These are phyloP conservation scores for Lepidochrysops patricia DNA, from an alignment of 2,888 invertebrate genomes.

Conservation along the genomic window DNA sequence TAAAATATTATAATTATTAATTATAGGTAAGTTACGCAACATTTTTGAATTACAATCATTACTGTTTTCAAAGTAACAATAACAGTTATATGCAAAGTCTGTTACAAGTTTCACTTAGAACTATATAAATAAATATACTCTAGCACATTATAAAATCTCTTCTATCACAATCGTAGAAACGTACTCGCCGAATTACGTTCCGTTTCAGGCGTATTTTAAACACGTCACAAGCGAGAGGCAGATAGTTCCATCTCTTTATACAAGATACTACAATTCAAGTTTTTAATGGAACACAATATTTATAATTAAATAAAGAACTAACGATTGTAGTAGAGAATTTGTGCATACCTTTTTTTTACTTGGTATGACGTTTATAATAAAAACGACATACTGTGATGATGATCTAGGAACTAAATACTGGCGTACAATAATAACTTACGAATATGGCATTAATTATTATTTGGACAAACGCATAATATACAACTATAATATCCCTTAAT, in stretches of 20 bases:
- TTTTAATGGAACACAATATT: neutral
- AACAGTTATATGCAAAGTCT: neutral
- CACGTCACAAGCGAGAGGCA: neutral
- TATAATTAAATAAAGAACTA: neutral
- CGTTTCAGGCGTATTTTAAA: neutral
- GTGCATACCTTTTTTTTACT: neutral
- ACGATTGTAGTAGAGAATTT: neutral
- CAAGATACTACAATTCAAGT: neutral
- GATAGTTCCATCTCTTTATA: neutral
- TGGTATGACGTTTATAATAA: neutral
- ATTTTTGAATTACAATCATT: too few relatives aligned
- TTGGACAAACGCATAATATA: neutral
- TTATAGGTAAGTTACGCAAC: too few relatives aligned
- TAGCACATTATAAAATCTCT: neutral
- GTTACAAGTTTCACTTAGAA: neutral
- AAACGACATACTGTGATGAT: neutral
- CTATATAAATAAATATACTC: neutral
- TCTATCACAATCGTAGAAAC: neutral
- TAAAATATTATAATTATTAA: too few relatives aligned
- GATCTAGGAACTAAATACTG: slow-evolving; percentile 9
- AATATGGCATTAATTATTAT: slow-evolving; percentile 3
- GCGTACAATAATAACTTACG: slow-evolving; percentile 4
- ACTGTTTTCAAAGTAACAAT: too few relatives aligned
- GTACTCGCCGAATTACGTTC: neutral
- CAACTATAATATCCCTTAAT: neutral